Conservation (phyloP, 1,140 invertebrate genomes). For the Zaprionus ghesquierei region DNA sequence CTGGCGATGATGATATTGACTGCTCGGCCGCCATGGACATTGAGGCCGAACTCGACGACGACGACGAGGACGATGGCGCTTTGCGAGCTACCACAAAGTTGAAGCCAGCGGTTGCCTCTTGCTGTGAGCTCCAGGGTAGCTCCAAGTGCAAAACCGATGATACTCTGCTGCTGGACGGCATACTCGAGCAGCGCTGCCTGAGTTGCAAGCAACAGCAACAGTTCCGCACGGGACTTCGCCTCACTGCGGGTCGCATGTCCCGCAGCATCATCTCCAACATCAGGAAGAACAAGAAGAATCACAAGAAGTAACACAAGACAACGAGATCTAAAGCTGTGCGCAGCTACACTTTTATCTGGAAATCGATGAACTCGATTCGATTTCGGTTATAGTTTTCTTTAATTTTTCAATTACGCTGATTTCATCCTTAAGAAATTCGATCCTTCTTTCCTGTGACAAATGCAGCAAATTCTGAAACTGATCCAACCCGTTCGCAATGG, state of each 20-base stretch:
- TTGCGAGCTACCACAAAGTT: no score
- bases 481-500: not conserved
- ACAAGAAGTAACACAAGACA: slow-evolving; percentile 13
- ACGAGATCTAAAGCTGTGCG: not conserved
- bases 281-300: slow-evolving; percentile 26
- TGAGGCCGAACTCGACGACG: not conserved
- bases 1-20: not conserved
- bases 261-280: slow-evolving; percentile 28
- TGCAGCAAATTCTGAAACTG: not conserved
- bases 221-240: slow-evolving; percentile 3
- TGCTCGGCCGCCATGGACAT: not conserved
- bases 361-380: slow-evolving; percentile 12
- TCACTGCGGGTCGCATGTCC: slow-evolving; percentile 23
- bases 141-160: not conserved
- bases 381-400: not conserved
- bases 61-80: no score
- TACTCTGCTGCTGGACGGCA: not conserved
- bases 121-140: not conserved
- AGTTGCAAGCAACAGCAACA: slow-evolving; percentile 11
- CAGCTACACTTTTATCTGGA: not conserved
- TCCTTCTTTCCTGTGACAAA: not conserved
- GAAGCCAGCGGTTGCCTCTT: not conserved
- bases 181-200: not conserved
- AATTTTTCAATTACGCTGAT: not conserved
- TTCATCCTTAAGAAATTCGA: not conserved